Evolutionary conservation across 2,113 vertebrate genomes (phyloP).

Genomic region (Myotis davidii): DNA sequence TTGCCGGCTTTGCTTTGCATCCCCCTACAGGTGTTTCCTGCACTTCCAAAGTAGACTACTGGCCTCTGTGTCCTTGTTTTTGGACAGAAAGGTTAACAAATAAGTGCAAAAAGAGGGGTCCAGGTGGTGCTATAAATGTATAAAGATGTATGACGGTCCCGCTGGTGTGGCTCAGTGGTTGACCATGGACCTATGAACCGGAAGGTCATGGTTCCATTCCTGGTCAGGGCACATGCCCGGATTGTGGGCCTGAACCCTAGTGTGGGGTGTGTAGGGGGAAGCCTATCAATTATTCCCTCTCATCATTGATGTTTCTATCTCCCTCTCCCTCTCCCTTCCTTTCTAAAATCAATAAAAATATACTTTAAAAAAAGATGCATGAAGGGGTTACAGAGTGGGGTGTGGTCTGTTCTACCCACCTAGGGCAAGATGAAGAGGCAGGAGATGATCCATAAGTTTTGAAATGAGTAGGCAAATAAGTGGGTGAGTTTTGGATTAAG

Average conservation of each 20-base stretch:
- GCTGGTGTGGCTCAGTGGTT: too few species aligned
- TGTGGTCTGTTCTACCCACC: background rate
- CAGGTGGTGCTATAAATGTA: background rate
- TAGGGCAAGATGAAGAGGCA: background rate
- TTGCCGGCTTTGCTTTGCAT: background rate
- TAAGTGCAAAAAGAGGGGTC: background rate
- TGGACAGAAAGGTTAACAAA: background rate
- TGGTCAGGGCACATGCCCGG: too few species aligned
- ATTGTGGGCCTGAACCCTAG: too few species aligned
- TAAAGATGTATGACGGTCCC: background rate
- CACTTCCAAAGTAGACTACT: background rate
- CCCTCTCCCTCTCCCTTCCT: too few species aligned
- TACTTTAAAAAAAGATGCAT: too few species aligned
- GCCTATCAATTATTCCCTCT: too few species aligned
- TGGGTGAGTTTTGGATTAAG: background rate
- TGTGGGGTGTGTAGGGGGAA: too few species aligned
- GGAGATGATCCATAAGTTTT: background rate
- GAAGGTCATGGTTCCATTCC: too few species aligned
- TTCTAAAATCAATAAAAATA: too few species aligned
- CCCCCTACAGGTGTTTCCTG: background rate
- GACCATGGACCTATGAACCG: too few species aligned
- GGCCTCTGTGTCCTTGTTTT: background rate
- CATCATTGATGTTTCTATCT: too few species aligned
- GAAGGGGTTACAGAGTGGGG: background rate
- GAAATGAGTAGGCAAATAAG: background rate